A percentile compares a stretch with the other conserved stretches of the same genome.
These are phyloP conservation scores for Electrona antarctica DNA, from an alignment of 2,113 vertebrate genomes.

Conservation along the genomic window DNA sequence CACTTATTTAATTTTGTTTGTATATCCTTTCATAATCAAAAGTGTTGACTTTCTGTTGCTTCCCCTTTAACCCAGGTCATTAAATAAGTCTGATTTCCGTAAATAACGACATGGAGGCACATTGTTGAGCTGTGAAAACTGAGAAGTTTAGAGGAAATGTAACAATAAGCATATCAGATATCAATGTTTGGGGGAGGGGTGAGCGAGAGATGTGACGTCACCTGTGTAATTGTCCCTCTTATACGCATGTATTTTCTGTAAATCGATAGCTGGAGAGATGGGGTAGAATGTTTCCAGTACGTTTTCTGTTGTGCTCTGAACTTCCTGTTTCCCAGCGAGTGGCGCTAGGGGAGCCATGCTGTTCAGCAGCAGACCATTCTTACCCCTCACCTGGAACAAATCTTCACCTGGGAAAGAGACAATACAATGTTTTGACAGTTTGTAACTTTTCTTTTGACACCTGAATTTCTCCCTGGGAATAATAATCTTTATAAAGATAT, in stretches of 20 bases:
- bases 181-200: neutral
- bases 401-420: constrained; percentile 77
- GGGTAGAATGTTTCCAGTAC: constrained; percentile 88
- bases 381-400: constrained; percentile 87
- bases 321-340: constrained; percentile 81
- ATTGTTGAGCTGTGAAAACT: too few species aligned
- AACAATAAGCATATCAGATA: too few species aligned
- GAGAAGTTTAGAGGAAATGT: too few species aligned
- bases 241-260: constrained; percentile 83
- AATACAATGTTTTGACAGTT: neutral
- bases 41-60: too few species aligned
- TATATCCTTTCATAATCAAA: too few species aligned
- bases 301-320: constrained; percentile 78
- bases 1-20: too few species aligned
- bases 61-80: too few species aligned
- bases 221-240: constrained; percentile 78
- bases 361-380: constrained; percentile 79
- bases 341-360: constrained; percentile 80
- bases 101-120: too few species aligned
- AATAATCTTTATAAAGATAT: too few species aligned
- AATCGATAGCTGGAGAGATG: constrained; percentile 88
- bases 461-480: too few species aligned
- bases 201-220: constrained; percentile 35
- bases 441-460: too few species aligned
- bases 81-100: too few species aligned